Conservation (phyloP, 2,888 invertebrate genomes). For the Bugulina stolonifera region DNA sequence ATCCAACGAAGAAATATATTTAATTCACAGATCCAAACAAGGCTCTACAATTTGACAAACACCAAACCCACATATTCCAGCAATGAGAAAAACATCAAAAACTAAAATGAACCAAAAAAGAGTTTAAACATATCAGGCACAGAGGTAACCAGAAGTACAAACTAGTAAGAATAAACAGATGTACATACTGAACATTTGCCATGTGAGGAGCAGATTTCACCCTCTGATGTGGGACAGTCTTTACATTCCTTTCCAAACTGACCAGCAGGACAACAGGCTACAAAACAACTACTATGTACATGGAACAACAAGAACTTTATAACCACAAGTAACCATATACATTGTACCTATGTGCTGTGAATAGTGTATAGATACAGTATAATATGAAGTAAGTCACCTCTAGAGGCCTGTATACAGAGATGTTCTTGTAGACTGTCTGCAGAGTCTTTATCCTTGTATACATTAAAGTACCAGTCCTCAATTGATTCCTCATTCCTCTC, state of each 20-base stretch:
- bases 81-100: neutral
- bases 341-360: too few species aligned
- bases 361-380: too few species aligned
- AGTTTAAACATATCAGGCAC: too few species aligned
- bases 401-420: constrained; percentile 11
- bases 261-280: constrained; percentile 25
- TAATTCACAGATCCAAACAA: too few species aligned
- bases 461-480: constrained; percentile 25
- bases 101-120: neutral
- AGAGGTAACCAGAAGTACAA: neutral
- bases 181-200: constrained; percentile 21
- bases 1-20: too few species aligned
- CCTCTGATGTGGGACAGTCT: constrained; percentile 14
- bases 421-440: constrained; percentile 13
- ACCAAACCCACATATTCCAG: neutral
- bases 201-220: neutral
- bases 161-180: neutral
- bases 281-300: neutral
- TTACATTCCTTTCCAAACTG: neutral
- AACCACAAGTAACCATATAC: too few species aligned
- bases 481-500: constrained; percentile 10
- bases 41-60: too few species aligned
- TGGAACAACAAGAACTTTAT: too few species aligned
- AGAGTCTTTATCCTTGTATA: neutral
- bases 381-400: constrained; percentile 14